Percentiles rank a stretch among this genome's conserved stretches.
Conservation (phyloP, 2,113 vertebrate species). For the Camelus bactrianus region DNA sequence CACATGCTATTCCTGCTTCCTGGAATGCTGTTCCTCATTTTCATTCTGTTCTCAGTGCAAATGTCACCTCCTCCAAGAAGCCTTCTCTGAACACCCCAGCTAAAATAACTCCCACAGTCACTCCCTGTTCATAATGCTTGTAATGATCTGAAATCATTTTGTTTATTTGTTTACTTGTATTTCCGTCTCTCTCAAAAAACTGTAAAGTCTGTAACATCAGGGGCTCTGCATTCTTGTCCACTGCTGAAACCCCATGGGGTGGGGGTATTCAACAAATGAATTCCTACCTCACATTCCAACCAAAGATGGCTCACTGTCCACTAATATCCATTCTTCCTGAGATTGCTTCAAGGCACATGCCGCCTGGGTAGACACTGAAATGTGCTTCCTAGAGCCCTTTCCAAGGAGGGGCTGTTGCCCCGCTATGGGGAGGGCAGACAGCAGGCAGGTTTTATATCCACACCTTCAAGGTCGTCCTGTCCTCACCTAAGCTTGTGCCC, state of each 20-base stretch:
- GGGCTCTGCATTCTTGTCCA: background rate
- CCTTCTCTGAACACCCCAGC: background rate
- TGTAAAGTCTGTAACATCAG: too few species aligned
- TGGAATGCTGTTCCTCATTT: background rate
- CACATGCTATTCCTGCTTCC: background rate
- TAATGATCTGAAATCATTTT: background rate
- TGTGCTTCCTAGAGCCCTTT: background rate
- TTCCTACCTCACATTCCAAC: background rate
- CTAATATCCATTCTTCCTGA: fast-evolving
- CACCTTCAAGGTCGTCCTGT: background rate
- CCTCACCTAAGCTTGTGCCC: background rate
- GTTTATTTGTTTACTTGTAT: background rate
- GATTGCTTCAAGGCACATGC: background rate
- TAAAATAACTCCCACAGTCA: background rate
- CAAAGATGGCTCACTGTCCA: background rate
- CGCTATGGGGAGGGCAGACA: background rate
- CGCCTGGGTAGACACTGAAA: background rate
- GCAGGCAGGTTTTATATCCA: background rate
- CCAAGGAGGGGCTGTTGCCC: background rate
- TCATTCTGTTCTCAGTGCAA: background rate
- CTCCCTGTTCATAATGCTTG: background rate
- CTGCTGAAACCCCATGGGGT: background rate
- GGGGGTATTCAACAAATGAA: background rate
- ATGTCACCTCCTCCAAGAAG: background rate
- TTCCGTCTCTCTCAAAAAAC: background rate